Evolutionary conservation across 1,140 invertebrate species (phyloP).

Genomic region (Meloidogyne chitwoodi): DNA sequence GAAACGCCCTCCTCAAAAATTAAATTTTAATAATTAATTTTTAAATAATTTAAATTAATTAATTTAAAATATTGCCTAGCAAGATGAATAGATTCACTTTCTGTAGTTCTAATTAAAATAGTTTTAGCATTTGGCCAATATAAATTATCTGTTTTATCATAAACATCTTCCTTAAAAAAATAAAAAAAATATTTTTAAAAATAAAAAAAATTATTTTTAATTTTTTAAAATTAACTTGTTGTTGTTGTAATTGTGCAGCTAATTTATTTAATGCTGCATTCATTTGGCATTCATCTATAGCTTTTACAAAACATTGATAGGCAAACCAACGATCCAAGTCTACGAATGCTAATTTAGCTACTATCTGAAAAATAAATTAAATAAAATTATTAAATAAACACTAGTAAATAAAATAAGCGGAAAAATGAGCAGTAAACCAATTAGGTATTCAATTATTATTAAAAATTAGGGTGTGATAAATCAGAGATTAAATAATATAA

Average conservation of each 20-base stretch:
- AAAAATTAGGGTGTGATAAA: too few relatives aligned
- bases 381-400: neutral
- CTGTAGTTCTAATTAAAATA: slow-evolving; percentile 49
- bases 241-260: slow-evolving; percentile 2
- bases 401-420: too few relatives aligned
- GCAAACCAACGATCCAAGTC: slow-evolving; percentile 56
- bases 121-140: slow-evolving; percentile 48
- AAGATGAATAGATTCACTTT: slow-evolving; percentile 47
- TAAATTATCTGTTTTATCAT: neutral
- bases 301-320: slow-evolving; percentile 54
- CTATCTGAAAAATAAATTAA: slow-evolving; percentile 31
- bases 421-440: too few relatives aligned
- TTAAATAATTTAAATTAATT: too few relatives aligned
- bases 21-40: too few relatives aligned
- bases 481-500: too few relatives aligned
- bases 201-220: neutral
- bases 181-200: neutral
- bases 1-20: neutral
- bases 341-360: slow-evolving; percentile 48
- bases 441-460: too few relatives aligned
- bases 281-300: slow-evolving; percentile 48
- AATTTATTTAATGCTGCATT: slow-evolving; percentile 14
- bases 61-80: slow-evolving; percentile 36
- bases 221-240: neutral
- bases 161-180: neutral